Percentiles rank a stretch among this genome's conserved stretches.
phyloP scores from a whole-genome alignment of 2,113 vertebrate species.

The Baryphthengus martii region DNA sequence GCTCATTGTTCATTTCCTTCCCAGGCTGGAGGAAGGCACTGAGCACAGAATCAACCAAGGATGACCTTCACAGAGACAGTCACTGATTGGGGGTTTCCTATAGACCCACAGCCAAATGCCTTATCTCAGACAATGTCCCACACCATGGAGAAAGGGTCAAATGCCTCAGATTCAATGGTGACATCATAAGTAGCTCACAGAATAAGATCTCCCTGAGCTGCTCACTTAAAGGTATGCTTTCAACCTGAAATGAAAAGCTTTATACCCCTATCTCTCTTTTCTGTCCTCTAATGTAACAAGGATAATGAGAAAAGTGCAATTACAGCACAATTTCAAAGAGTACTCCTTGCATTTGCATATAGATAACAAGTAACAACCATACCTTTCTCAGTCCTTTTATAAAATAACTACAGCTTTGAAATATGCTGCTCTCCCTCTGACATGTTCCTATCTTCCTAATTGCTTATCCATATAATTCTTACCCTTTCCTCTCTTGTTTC shows the following conservation, averaged over 20 bases:
- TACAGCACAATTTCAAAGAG: background rate
- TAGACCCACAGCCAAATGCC: background rate
- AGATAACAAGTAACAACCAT: background rate
- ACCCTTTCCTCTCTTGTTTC: background rate
- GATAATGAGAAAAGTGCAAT: background rate
- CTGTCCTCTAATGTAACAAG: background rate
- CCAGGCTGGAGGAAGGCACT: background rate
- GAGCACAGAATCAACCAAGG: background rate
- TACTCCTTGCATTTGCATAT: background rate
- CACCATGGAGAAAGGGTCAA: background rate
- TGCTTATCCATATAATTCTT: background rate
- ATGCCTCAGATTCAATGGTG: background rate
- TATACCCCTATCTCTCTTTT: background rate
- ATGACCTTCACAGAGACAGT: background rate
- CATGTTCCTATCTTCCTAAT: background rate
- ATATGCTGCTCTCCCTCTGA: background rate
- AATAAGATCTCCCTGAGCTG: background rate
- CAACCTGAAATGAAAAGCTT: background rate
- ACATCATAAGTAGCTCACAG: background rate
- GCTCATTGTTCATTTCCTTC: background rate
- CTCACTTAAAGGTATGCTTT: background rate
- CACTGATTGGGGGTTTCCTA: background rate
- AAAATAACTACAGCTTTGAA: background rate
- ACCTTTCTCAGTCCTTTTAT: background rate
- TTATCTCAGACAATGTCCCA: background rate